These are phyloP conservation scores for Euleptes europaea DNA, from an alignment of 2,113 vertebrate species.

Conservation along the genomic window DNA sequence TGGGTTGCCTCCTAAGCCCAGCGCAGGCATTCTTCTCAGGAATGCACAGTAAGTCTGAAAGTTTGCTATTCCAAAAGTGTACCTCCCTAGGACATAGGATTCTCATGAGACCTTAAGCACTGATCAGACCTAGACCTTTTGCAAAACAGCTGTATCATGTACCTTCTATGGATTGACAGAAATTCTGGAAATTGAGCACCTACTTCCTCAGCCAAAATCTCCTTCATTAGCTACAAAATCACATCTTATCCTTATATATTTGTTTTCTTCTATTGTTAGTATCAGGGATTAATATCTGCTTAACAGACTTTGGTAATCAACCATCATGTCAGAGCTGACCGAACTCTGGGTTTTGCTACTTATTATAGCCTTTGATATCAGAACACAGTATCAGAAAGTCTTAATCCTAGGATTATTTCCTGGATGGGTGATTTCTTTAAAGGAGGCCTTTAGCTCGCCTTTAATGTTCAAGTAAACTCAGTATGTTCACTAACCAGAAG, in stretches of 20 bases:
- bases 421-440: background rate
- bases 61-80: no score
- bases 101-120: no score
- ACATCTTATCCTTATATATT: background rate
- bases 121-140: no score
- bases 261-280: constrained; percentile 24
- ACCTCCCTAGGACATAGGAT: no score
- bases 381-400: background rate
- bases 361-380: rapidly evolving
- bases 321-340: rapidly evolving
- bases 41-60: no score
- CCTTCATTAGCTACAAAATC: background rate
- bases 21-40: no score
- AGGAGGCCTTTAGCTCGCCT: background rate
- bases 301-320: constrained; percentile 19
- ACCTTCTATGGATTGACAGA: no score
- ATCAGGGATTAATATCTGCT: constrained; percentile 21
- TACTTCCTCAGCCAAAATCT: background rate
- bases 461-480: constrained; percentile 1
- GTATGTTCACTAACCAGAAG: background rate
- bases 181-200: background rate
- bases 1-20: no score
- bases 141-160: no score
- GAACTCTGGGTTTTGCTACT: background rate
- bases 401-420: background rate